Conservation (phyloP, 1,140 invertebrate genomes). For the Heterodera schachtii region DNA sequence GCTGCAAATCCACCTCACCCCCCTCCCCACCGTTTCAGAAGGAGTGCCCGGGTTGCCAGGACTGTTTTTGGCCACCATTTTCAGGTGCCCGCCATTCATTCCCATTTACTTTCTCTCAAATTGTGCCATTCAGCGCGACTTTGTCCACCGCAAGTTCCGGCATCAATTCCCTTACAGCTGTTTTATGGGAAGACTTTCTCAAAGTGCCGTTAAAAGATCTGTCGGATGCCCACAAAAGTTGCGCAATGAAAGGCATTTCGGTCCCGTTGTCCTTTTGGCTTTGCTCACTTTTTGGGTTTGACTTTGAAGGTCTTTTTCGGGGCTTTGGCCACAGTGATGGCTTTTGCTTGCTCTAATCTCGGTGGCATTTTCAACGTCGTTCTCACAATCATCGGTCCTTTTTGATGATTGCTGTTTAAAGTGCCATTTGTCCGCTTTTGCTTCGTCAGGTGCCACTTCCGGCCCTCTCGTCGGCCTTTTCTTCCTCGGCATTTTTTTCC, state of each 20-base stretch:
- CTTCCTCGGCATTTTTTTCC: constrained; percentile 53
- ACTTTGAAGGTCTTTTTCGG: constrained; percentile 36
- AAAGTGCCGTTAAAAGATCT: constrained; percentile 34
- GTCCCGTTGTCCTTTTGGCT: neutral
- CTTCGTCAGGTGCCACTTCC: constrained; percentile 32
- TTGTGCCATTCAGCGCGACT: constrained; percentile 41
- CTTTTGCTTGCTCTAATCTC: constrained; percentile 43
- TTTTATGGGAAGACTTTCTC: constrained; percentile 55
- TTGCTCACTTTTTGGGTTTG: neutral
- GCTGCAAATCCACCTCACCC: constrained; percentile 24
- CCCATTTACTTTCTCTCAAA: too few species aligned
- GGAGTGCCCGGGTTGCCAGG: constrained; percentile 53
- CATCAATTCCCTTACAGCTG: constrained; percentile 55
- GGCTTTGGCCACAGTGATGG: constrained; percentile 47
- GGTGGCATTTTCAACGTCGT: constrained; percentile 48
- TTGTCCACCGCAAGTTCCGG: constrained; percentile 52
- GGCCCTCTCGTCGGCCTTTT: constrained; percentile 48
- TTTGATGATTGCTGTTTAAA: too few species aligned
- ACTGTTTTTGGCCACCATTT: constrained; percentile 52
- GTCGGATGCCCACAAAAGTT: constrained; percentile 28
- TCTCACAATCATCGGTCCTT: constrained; percentile 30
- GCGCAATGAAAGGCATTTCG: constrained; percentile 21
- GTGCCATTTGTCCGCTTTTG: neutral
- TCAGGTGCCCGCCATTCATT: too few species aligned
- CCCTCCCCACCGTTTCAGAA: constrained; percentile 20